Conservation (phyloP, 1,140 invertebrate genomes). For the Lysiphlebus fabarum region DNA sequence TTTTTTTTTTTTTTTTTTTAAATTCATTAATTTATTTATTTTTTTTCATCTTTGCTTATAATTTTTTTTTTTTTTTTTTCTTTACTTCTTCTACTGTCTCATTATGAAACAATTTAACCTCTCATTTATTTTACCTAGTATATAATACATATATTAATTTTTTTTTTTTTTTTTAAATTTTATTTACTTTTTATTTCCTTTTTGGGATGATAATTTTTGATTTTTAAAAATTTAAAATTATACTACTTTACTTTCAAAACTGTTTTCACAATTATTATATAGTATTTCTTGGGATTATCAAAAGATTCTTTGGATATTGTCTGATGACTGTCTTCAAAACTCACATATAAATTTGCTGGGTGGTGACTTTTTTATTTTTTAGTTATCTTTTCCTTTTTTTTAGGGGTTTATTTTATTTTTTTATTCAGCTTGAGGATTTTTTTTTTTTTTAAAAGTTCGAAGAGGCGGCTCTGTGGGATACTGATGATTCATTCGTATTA, state of each 20-base stretch:
- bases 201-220: too few relatives aligned
- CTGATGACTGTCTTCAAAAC: background rate
- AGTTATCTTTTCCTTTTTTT: background rate
- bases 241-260: too few relatives aligned
- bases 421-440: too few relatives aligned
- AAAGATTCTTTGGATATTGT: background rate
- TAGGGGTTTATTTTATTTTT: background rate
- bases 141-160: background rate
- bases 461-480: conserved; percentile 6
- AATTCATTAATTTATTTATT: too few relatives aligned
- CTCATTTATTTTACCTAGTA: conserved; percentile 16
- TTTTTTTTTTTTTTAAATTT: background rate
- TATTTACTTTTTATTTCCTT: background rate
- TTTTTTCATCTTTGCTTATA: too few relatives aligned
- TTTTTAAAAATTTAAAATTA: too few relatives aligned
- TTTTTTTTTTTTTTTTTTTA: background rate
- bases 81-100: conserved; percentile 21
- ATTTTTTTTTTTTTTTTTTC: too few relatives aligned
- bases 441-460: too few relatives aligned
- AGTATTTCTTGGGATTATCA: too few relatives aligned
- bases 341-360: too few relatives aligned
- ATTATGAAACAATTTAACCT: conserved; percentile 47
- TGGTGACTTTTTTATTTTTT: conserved; percentile 1
- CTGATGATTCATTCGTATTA: conserved; percentile 18
- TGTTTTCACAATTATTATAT: too few relatives aligned